Conservation (phyloP, 2,888 invertebrate genomes). For the Chymomyza caudatula region DNA sequence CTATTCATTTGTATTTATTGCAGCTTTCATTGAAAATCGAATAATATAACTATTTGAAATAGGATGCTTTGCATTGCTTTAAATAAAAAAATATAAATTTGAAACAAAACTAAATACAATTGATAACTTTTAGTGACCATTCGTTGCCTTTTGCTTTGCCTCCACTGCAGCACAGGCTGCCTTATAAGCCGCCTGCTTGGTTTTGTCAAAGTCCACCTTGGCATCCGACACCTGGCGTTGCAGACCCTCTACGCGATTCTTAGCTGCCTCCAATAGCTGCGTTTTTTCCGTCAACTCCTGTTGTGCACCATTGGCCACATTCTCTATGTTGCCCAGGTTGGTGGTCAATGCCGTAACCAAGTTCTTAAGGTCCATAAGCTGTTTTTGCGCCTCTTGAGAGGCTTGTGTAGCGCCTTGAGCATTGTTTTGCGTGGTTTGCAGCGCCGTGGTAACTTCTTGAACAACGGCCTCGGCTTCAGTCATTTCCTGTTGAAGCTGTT, state of each 20-base stretch:
- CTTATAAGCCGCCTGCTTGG: conserved; percentile 83
- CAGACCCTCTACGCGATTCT: conserved; percentile 82
- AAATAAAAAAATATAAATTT: neutral
- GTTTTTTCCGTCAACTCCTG: conserved; percentile 82
- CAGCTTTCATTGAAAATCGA: too few species aligned
- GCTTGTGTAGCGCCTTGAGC: conserved; percentile 82
- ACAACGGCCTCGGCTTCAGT: conserved; percentile 83
- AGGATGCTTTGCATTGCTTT: too few species aligned
- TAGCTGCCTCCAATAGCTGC: conserved; percentile 83
- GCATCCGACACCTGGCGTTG: conserved; percentile 82
- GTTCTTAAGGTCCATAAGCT: conserved; percentile 78
- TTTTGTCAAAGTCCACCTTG: conserved; percentile 82
- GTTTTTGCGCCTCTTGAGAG: conserved; percentile 81
- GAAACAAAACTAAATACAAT: neutral
- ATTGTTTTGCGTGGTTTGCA: conserved; percentile 82
- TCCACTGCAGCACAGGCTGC: conserved; percentile 78
- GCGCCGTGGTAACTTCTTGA: conserved; percentile 81
- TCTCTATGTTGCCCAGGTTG: conserved; percentile 81
- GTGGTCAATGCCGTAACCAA: conserved; percentile 79
- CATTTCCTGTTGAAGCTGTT: conserved; percentile 83
- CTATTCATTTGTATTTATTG: too few species aligned
- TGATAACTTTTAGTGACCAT: neutral
- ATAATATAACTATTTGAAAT: too few species aligned
- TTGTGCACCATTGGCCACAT: conserved; percentile 81
- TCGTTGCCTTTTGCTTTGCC: neutral